These are phyloP conservation scores for Muscicapa adusta DNA, from an alignment of 2,113 vertebrate species.

Conservation along the genomic window DNA sequence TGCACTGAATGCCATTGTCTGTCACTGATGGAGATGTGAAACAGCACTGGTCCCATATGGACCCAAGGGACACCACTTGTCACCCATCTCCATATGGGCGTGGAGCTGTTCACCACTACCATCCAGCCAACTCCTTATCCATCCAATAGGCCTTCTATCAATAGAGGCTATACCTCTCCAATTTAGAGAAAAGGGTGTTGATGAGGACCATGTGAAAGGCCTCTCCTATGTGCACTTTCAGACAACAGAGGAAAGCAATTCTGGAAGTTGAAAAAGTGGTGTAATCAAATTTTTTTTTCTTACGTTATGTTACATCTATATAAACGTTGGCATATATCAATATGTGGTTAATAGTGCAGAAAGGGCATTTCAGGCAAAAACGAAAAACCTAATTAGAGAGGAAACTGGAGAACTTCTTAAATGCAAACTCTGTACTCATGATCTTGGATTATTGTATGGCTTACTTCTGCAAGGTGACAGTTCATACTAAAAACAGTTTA, in stretches of 20 bases:
- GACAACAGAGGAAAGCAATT: neutral
- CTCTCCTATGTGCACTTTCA: neutral
- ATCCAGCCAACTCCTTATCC: neutral
- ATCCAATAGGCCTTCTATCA: neutral
- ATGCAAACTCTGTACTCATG: neutral
- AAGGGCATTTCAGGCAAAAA: neutral
- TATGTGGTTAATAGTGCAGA: neutral
- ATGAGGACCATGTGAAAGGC: rapidly evolving
- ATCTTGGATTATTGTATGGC: neutral
- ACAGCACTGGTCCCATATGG: rapidly evolving
- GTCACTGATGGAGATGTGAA: neutral
- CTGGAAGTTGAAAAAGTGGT: neutral
- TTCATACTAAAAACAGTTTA: neutral
- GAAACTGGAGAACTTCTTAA: neutral
- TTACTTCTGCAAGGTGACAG: neutral
- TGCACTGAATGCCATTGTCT: neutral
- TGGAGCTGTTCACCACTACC: neutral
- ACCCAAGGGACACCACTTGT: neutral
- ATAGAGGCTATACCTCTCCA: neutral
- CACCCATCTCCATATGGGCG: neutral
- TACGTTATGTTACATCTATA: neutral
- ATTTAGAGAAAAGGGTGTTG: neutral
- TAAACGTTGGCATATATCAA: neutral
- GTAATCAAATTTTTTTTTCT: neutral
- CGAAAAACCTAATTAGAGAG: neutral